These are phyloP conservation scores for Phrynocephalus forsythii DNA, from an alignment of 2,797 vertebrate species.

Conservation along the genomic window DNA sequence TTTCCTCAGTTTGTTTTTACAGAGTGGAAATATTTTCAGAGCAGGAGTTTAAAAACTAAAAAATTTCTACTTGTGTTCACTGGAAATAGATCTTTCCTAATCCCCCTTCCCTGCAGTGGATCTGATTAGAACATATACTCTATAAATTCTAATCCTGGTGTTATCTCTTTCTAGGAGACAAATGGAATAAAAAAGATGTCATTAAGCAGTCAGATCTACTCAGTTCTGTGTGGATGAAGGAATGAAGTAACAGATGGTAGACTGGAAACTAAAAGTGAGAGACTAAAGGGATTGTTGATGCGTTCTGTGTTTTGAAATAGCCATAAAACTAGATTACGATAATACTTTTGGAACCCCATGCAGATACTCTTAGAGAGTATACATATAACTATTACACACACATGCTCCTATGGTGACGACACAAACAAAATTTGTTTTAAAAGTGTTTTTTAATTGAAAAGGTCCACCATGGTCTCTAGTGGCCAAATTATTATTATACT, in stretches of 20 bases:
- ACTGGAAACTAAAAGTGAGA: slow-evolving; percentile 19
- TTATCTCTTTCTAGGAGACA: neutral
- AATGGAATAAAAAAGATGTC: neutral
- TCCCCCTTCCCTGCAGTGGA: neutral
- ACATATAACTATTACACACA: neutral
- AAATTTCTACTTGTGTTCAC: neutral
- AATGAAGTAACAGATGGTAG: neutral
- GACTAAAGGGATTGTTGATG: slow-evolving; percentile 31
- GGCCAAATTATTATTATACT: no score
- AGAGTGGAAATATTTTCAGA: neutral
- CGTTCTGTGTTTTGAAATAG: slow-evolving; percentile 27
- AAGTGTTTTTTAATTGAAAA: no score
- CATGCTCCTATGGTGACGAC: no score
- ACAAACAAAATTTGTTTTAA: no score
- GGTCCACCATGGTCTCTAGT: no score
- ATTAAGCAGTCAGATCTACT: neutral
- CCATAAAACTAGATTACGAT: slow-evolving; percentile 50
- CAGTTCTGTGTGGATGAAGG: slow-evolving; percentile 9
- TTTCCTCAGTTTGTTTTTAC: neutral
- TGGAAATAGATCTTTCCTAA: neutral
- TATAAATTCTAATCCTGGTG: neutral
- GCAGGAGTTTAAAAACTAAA: neutral
- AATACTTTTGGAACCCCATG: neutral
- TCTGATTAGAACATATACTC: neutral
- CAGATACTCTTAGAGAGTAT: neutral